A percentile compares a stretch with the other conserved stretches of the same genome.
phyloP scores from a whole-genome alignment of 2,888 invertebrate genomes.

The Acanthococcus lagerstroemiae region DNA sequence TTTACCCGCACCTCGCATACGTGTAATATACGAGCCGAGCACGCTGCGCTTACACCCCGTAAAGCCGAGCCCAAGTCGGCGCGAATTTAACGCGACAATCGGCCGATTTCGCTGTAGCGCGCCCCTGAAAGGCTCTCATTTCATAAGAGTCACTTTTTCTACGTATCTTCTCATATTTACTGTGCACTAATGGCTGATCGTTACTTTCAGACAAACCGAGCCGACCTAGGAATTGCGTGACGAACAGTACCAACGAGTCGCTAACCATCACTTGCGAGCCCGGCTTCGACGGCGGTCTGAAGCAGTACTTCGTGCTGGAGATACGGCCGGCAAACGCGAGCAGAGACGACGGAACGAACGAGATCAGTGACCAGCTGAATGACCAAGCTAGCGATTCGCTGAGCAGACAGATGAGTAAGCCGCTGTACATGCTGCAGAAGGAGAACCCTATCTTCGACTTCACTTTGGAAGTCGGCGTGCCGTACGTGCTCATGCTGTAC shows the following conservation, averaged over 20 bases:
- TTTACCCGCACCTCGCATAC: slow-evolving; percentile 2
- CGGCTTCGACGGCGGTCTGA: slow-evolving; percentile 69
- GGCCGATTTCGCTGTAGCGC: too few relatives aligned
- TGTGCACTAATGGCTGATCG: too few relatives aligned
- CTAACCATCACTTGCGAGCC: slow-evolving; percentile 63
- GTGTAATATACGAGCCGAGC: neutral
- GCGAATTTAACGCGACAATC: neutral
- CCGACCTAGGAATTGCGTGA: slow-evolving; percentile 61
- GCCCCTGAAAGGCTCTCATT: too few relatives aligned
- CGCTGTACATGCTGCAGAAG: slow-evolving; percentile 52
- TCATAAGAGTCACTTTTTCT: too few relatives aligned
- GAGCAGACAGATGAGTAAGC: slow-evolving; percentile 45
- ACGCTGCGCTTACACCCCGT: neutral
- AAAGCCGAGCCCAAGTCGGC: neutral
- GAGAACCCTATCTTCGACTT: slow-evolving; percentile 39
- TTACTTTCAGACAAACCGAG: slow-evolving; percentile 66
- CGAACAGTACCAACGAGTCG: slow-evolving; percentile 50
- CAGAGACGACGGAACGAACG: slow-evolving; percentile 41
- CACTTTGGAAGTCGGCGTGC: slow-evolving; percentile 62
- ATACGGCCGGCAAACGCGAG: slow-evolving; percentile 43
- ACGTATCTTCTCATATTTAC: too few relatives aligned
- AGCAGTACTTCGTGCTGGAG: slow-evolving; percentile 72
- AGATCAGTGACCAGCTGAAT: slow-evolving; percentile 35
- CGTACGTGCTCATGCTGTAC: slow-evolving; percentile 69
- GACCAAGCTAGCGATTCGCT: slow-evolving; percentile 41